Evolutionary conservation across 2,888 invertebrate genomes (phyloP), one percentile per base, ranked within the genome.

Genomic region (Eupithecia insigniata): DNA sequence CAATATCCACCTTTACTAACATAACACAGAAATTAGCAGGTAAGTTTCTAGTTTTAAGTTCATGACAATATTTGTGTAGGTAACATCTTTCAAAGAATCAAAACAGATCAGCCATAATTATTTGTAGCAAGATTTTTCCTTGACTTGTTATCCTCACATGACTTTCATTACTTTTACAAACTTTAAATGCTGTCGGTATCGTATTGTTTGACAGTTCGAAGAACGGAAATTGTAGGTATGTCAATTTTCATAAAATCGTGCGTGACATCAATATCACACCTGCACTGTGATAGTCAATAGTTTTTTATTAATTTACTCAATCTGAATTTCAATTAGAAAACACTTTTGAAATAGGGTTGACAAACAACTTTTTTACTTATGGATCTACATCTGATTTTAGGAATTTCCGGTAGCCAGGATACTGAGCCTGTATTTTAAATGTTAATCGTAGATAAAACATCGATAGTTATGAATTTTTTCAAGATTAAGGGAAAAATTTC

Each of bases 131-230:
- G 14, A 26, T 55, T 55, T 26, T 55, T 55, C 22, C 55, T 55
- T 26, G 55, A 55, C 55, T 8, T 60, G 8, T 61, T 39, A 26
- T 26, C 34, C 28, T 61, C 18, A 62, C 46, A 70, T 67, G 30
- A 71, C 28, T 66, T 70, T 62, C 67, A 67, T 16, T 72, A 26
- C 16, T 69, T 62, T 39, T 58, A 70, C 58, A 65, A 39, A 51
- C 58, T 71, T 66, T 75, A 80, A 80, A 82, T 83, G 76, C 64
- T 46, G 73, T 73, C 76, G 70, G 78, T 26, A 16, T 74, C 72
- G 78, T 67, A 76, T 74, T 79, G 75, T n/a, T n/a, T n/a, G 71
- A 46, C 61, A 68, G 32, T 86, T 83, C 85, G 72, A 39, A 71
- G 85, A 84, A 83, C 78, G 61, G 66, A 60, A 67, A 64, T 61